Base-by-base conservation (phyloP, 2,888 invertebrate species). In the Drosophila mulleri region DNA sequence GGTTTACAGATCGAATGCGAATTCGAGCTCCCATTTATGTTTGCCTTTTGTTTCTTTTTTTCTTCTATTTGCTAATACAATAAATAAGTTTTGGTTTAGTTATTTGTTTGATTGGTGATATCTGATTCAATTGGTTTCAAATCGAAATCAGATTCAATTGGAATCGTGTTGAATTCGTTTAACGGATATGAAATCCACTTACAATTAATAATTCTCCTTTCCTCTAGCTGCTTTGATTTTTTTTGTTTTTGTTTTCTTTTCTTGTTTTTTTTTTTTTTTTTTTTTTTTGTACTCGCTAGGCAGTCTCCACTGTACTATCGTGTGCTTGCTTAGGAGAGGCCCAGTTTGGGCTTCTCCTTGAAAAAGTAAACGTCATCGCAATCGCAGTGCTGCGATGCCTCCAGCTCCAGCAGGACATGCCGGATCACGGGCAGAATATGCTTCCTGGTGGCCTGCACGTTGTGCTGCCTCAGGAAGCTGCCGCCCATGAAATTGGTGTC, bases 351-450 rank as follows among this genome's bases (percentile, higher is more conserved):
- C 44, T 83, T 83, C 67, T 83, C 83, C 69, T 85, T 85, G 54
- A 85, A 85, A 23, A 84, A 87, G 57, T 82, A 88, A 0, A 89
- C 81, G 32, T 83, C 84, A 3, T 90, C 75, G 58, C 78, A 78
- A 23, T 82, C 76, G 35, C 86, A 79, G 7, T 32, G 59, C 12
- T 68, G 71, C 0, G 76, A 37, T 2, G 59, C 53, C 62, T 88
- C 87, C 83, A 85, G 64, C 0, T 78, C 71, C 20, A 89, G 81
- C 64, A 93, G 73, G 64, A 94, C 94, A n/a, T 93, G 92, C 78
- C 94, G 94, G 16, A 96, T 83, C 26, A 95, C 93, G 0, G 96
- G 96, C 64, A 96, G 92, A 73, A 96, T 94, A 86, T 96, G 96
- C 90, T 96, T 96, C 32, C 96, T 94, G 0, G 96, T 95, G 0